A percentile compares a stretch with the other conserved stretches of the same genome.
These are phyloP conservation scores for Drosophila ohnishii DNA, from an alignment of 1,140 invertebrate species.

Conservation along the genomic window DNA sequence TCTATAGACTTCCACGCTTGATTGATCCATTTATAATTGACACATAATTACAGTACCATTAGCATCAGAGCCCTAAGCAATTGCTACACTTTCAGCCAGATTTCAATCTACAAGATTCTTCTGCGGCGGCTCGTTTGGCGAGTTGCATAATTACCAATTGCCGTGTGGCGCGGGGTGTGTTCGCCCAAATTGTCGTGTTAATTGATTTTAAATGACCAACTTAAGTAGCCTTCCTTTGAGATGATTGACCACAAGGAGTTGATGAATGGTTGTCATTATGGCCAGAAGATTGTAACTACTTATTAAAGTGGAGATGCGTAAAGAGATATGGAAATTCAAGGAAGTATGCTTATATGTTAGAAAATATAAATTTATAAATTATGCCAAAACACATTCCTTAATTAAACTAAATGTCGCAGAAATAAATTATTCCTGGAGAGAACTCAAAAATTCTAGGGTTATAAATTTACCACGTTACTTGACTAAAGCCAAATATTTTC, in stretches of 20 bases:
- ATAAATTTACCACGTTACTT: too few relatives aligned
- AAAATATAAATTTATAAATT: background rate
- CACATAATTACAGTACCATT: conserved; percentile 60
- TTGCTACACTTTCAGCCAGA: conserved; percentile 62
- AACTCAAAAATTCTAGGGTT: background rate
- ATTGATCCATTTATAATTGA: conserved; percentile 76
- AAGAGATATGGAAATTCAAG: background rate
- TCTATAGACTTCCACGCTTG: conserved; percentile 17
- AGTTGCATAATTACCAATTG: conserved; percentile 53
- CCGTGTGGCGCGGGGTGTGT: conserved; percentile 44
- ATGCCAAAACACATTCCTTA: background rate
- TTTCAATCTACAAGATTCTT: conserved; percentile 38
- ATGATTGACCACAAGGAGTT: conserved; percentile 33
- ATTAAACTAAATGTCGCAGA: background rate
- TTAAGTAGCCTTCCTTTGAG: conserved; percentile 34
- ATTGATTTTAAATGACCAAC: conserved; percentile 74
- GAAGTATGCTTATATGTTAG: too few relatives aligned
- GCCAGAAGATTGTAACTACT: background rate
- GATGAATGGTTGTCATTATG: conserved; percentile 22
- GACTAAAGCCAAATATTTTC: background rate
- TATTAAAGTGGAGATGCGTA: background rate
- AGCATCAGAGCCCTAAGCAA: conserved; percentile 58
- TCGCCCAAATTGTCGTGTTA: conserved; percentile 59
- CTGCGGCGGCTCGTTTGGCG: conserved; percentile 15
- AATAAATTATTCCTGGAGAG: background rate